Conservation (phyloP, 2,797 vertebrate genomes). For the Sitta carolinensis region DNA sequence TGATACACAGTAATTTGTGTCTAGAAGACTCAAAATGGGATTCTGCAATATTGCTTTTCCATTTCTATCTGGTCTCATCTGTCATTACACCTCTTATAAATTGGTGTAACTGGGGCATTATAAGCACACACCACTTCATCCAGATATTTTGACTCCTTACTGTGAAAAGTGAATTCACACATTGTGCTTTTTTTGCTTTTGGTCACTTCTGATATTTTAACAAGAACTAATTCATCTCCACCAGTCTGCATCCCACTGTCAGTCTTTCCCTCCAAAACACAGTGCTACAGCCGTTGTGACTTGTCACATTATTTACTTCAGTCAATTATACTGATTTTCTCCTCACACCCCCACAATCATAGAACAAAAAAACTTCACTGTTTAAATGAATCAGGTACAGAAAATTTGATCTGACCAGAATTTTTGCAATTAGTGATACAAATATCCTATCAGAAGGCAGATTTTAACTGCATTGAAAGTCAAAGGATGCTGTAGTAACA, state of each 20-base stretch:
- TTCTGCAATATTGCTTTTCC: background rate
- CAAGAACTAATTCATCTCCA: background rate
- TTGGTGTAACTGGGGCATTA: background rate
- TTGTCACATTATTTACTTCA: background rate
- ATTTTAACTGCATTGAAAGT: background rate
- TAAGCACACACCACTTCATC: background rate
- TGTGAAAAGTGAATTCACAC: background rate
- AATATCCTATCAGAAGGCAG: background rate
- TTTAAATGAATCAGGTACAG: conserved; percentile 41
- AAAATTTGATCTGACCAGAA: background rate
- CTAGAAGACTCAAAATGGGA: background rate
- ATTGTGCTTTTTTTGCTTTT: background rate
- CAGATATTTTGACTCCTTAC: background rate
- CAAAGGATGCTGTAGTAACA: background rate
- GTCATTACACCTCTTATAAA: background rate
- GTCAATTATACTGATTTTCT: background rate
- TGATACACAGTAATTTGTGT: background rate
- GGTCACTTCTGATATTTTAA: background rate
- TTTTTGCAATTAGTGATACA: conserved; percentile 11
- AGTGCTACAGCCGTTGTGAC: background rate
- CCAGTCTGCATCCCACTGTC: background rate
- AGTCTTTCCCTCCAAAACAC: background rate
- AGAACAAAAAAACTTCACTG: background rate
- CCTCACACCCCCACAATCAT: background rate
- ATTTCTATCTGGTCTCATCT: background rate